Base-by-base conservation (phyloP, 1,140 invertebrate species). In the Drosophila orosa region DNA sequence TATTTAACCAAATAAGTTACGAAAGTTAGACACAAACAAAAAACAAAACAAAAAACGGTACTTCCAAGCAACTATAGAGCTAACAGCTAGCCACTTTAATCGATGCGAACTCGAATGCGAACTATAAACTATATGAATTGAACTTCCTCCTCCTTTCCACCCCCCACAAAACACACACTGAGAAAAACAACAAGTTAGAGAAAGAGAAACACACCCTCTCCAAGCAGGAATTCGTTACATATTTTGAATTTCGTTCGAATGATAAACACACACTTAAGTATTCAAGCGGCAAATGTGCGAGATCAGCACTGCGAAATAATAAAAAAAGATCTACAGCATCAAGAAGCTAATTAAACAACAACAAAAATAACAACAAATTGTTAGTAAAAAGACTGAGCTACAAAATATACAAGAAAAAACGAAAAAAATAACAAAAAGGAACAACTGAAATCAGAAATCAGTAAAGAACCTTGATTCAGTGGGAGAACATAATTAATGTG, bases 331-430 rank as follows among this genome's bases (percentile, higher is more conserved):
- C 44, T 55, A 58, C 57, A 68, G 62, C 66, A 67, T 61, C 48
- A 62, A 55, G 56, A 74, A 78, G 63, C 57, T 52, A 77, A 77
- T 59, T 63, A 33, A 48, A 55, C 55, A 69, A 66, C 65, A 80
- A 80, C 13, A 24, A 39, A 39, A 48, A 71, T 65, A 71, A 65
- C 71, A 76, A 76, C 52, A 78, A 90, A 90, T 82, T 80, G 79
- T 90, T 90, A 90, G 86, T 90, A 90, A 90, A 85, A 90, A 90
- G 86, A 90, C 86, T 90, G 86, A 90, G 86, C 86, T 86, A 90
- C 81, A 90, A 90, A 90, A 77, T 78, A 80, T 65, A 56, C 78
- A 56, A 63, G 54, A 61, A 76, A 79, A 84, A 45, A 57, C 33
- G 29, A 52, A 52, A 45, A 60, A 60, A 63, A 9, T 19, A 44